These are phyloP conservation scores for Adineta ricciae DNA, from an alignment of 2,888 invertebrate genomes.

Conservation along the genomic window DNA sequence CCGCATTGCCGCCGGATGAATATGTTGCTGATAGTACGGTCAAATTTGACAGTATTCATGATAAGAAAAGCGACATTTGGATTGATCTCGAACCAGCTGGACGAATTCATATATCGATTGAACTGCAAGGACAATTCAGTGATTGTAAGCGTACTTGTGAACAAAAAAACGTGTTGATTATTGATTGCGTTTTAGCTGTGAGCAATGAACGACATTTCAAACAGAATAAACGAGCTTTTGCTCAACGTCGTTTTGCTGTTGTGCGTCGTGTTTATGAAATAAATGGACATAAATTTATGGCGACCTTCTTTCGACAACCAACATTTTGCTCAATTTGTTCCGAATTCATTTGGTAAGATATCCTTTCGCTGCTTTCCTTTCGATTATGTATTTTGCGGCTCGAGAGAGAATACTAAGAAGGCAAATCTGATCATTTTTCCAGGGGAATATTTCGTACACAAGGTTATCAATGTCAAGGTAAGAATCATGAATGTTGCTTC, in stretches of 20 bases:
- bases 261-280: slow-evolving; percentile 89
- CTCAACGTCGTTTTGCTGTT: slow-evolving; percentile 91
- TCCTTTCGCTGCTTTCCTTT: background rate
- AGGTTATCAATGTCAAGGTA: slow-evolving; percentile 23
- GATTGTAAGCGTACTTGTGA: background rate
- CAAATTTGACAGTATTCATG: slow-evolving; percentile 76
- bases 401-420: background rate
- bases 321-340: slow-evolving; percentile 98
- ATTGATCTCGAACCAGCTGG: slow-evolving; percentile 93
- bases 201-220: slow-evolving; percentile 63
- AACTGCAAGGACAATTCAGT: slow-evolving; percentile 56
- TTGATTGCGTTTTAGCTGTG: background rate
- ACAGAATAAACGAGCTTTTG: slow-evolving; percentile 76
- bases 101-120: slow-evolving; percentile 80
- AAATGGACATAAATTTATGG: slow-evolving; percentile 98
- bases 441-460: slow-evolving; percentile 23
- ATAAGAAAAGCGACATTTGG: slow-evolving; percentile 38
- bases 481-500: background rate
- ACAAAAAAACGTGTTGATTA: too few species aligned
- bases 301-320: slow-evolving; percentile 91
- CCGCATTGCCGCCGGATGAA: slow-evolving; percentile 91
- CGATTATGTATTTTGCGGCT: background rate
- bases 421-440: background rate
- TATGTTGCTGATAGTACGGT: slow-evolving; percentile 96
- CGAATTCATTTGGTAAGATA: slow-evolving; percentile 80